These are phyloP conservation scores for Actinostola sp. DNA, from an alignment of 92 coral and sea anemone species.

Conservation along the genomic window DNA sequence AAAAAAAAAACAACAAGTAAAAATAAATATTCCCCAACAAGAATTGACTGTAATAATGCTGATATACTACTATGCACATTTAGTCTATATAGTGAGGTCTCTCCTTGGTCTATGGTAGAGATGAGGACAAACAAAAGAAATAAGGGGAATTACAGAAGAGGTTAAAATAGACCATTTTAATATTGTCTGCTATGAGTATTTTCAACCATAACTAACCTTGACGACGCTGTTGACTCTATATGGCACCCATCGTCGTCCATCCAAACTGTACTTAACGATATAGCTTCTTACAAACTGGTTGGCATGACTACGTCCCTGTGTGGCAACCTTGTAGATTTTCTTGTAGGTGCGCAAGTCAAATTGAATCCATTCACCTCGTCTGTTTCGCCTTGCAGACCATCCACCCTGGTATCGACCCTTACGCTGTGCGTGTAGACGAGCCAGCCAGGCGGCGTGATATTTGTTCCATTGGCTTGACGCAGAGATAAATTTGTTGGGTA, in stretches of 20 bases:
- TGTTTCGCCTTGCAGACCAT: conserved; percentile 76
- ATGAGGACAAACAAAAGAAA: no score
- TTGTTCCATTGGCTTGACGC: conserved; percentile 81
- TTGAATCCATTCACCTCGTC: conserved; percentile 74
- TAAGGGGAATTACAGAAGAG: no score
- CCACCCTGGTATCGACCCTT: conserved; percentile 69
- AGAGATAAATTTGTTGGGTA: conserved; percentile 56
- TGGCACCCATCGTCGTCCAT: conserved; percentile 70
- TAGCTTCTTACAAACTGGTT: conserved; percentile 76
- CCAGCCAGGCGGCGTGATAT: conserved; percentile 67
- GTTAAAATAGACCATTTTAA: not conserved
- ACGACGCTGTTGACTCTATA: conserved; percentile 63
- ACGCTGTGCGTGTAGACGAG: conserved; percentile 67
- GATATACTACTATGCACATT: no score
- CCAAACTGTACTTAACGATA: conserved; percentile 60
- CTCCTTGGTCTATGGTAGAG: no score
- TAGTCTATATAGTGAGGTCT: no score
- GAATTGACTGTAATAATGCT: no score
- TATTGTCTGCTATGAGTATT: not conserved
- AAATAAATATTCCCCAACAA: no score
- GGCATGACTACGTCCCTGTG: conserved; percentile 65
- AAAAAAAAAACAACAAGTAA: no score
- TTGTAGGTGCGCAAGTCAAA: conserved; percentile 62
- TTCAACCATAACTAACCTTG: conserved; percentile 37
- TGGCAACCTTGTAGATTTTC: conserved; percentile 70